These are phyloP conservation scores for Spatulosminthurus flaviceps DNA, from an alignment of 2,888 invertebrate genomes.

Conservation along the genomic window DNA sequence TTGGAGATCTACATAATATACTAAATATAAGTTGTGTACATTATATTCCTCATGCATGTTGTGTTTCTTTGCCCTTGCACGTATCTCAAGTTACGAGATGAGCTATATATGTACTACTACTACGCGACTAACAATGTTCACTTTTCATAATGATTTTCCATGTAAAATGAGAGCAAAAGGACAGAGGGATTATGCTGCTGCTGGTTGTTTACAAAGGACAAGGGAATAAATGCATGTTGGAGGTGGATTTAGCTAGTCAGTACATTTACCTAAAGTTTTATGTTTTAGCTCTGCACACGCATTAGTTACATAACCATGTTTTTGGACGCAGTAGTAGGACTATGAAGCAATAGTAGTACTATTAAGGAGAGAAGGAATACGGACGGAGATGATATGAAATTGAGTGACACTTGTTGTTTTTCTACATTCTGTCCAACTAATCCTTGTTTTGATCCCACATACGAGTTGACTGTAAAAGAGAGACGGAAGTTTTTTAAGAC, in stretches of 20 bases:
- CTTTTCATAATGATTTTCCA: conserved; percentile 41
- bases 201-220: conserved; percentile 23
- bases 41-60: background rate
- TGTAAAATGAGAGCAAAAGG: conserved; percentile 30
- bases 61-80: conserved; percentile 24
- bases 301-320: too few species aligned
- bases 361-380: background rate
- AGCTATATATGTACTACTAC: too few species aligned
- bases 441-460: conserved; percentile 39
- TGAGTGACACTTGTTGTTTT: conserved; percentile 47
- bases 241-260: conserved; percentile 38
- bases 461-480: background rate
- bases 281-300: conserved; percentile 29
- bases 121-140: conserved; percentile 21
- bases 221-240: background rate
- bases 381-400: conserved; percentile 21
- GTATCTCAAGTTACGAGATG: conserved; percentile 18
- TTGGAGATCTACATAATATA: too few species aligned
- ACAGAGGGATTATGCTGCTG: conserved; percentile 23
- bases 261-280: conserved; percentile 46
- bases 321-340: too few species aligned
- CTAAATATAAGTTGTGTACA: background rate
- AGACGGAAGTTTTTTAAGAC: background rate
- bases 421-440: conserved; percentile 25
- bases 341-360: too few species aligned